A percentile compares a stretch with the other conserved stretches of the same genome.
phyloP scores from a whole-genome alignment of 2,888 invertebrate genomes.

The Dicroscelio sp. region DNA sequence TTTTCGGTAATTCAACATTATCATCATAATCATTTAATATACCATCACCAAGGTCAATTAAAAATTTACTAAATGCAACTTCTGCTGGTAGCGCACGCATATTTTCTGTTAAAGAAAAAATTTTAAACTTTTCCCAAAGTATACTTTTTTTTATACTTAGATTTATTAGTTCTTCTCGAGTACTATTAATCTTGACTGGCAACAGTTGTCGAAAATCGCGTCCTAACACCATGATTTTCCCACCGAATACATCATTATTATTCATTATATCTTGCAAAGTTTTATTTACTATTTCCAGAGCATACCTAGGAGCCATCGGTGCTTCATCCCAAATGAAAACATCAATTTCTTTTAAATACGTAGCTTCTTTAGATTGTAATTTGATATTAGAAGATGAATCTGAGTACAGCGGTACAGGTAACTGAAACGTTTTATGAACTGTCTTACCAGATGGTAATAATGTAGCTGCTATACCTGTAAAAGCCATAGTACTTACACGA shows the following conservation, averaged over 20 bases:
- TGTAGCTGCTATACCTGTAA: no score
- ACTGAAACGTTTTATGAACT: no score
- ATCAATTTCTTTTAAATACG: not conserved
- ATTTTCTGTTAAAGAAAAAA: slow-evolving; percentile 2
- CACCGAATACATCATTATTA: not conserved
- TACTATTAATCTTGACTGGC: no score
- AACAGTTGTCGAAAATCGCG: no score
- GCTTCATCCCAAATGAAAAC: no score
- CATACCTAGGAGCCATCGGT: not conserved
- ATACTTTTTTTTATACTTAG: not conserved
- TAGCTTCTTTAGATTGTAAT: slow-evolving; percentile 58
- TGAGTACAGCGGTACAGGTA: no score
- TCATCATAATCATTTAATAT: not conserved
- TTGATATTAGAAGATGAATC: slow-evolving; percentile 83
- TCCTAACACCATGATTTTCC: not conserved
- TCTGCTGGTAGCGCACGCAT: not conserved
- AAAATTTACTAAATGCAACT: not conserved
- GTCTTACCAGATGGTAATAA: slow-evolving; percentile 59
- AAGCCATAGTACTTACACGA: not conserved
- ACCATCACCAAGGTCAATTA: not conserved
- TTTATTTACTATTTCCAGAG: not conserved
- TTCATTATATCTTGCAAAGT: not conserved
- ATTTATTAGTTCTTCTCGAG: not conserved
- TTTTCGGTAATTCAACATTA: not conserved
- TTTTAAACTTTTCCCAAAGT: not conserved